These are phyloP conservation scores for Cerceris rybyensis DNA, from an alignment of 2,888 invertebrate genomes.

Conservation along the genomic window DNA sequence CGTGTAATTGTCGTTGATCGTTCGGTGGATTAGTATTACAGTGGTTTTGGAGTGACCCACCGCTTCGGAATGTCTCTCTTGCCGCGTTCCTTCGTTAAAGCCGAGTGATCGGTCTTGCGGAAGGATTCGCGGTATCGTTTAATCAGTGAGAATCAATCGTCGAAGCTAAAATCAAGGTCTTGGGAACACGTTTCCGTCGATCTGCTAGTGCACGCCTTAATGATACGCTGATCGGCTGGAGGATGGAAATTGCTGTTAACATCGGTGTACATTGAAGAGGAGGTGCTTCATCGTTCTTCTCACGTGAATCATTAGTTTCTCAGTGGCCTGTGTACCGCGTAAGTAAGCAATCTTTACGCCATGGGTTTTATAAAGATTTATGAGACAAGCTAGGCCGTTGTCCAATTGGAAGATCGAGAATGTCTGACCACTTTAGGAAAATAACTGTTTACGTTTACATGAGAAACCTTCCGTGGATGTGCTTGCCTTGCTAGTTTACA, in stretches of 20 bases:
- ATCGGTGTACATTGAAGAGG: conserved; percentile 58
- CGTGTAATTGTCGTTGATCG: conserved; percentile 19
- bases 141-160: conserved; percentile 36
- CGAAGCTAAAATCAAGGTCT: conserved; percentile 24
- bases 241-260: conserved; percentile 56
- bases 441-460: background rate
- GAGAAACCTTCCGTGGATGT: background rate
- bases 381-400: conserved; percentile 49
- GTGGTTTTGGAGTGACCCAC: conserved; percentile 4
- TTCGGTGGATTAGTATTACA: conserved; percentile 30
- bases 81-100: conserved; percentile 1
- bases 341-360: conserved; percentile 64
- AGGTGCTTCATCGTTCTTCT: conserved; percentile 49
- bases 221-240: conserved; percentile 50
- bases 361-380: conserved; percentile 66
- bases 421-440: background rate
- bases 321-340: conserved; percentile 47
- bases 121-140: conserved; percentile 5
- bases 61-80: background rate
- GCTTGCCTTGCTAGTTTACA: too few relatives aligned
- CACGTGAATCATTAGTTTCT: conserved; percentile 65
- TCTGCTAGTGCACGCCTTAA: conserved; percentile 59
- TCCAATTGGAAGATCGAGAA: conserved; percentile 47
- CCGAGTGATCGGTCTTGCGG: conserved; percentile 1
- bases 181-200: conserved; percentile 33